Evolutionary conservation across 2,797 vertebrate genomes (phyloP).

Genomic region (Alca torda): DNA sequence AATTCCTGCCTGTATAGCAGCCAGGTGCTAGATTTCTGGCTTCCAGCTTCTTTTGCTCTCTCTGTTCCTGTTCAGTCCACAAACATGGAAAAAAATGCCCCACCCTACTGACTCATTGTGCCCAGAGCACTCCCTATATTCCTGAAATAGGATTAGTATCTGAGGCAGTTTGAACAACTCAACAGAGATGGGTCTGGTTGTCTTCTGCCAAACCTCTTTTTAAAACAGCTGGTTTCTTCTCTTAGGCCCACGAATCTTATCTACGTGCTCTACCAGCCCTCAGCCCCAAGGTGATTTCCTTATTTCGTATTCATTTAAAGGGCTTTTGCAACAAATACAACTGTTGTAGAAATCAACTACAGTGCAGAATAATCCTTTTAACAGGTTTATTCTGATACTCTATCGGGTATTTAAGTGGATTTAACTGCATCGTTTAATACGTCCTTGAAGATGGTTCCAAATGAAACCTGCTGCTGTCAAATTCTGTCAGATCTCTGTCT

Average conservation of each 20-base stretch:
- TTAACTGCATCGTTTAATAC: neutral
- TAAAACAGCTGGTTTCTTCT: conserved; percentile 4
- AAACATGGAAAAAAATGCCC: conserved; percentile 43
- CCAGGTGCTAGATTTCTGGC: conserved; percentile 44
- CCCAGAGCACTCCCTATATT: conserved; percentile 30
- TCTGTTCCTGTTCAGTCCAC: conserved; percentile 23
- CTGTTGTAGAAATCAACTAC: neutral
- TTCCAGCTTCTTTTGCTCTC: conserved; percentile 16
- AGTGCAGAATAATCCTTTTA: conserved; percentile 42
- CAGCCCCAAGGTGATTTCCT: conserved; percentile 1
- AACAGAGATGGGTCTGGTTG: neutral
- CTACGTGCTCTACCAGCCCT: neutral
- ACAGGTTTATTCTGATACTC: conserved; percentile 32
- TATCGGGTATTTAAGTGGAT: conserved; percentile 18
- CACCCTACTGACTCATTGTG: conserved; percentile 60
- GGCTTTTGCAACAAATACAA: conserved; percentile 25
- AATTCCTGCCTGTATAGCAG: conserved; percentile 13
- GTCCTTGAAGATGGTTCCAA: conserved; percentile 38
- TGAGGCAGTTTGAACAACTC: neutral
- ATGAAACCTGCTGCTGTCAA: conserved; percentile 5
- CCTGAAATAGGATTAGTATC: conserved; percentile 47
- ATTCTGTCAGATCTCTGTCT: neutral
- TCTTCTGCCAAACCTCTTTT: neutral
- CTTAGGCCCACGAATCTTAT: neutral
- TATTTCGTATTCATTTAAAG: neutral